Base-by-base conservation (phyloP, 2,113 vertebrate genomes). In the Pelvicachromis taeniatus region DNA sequence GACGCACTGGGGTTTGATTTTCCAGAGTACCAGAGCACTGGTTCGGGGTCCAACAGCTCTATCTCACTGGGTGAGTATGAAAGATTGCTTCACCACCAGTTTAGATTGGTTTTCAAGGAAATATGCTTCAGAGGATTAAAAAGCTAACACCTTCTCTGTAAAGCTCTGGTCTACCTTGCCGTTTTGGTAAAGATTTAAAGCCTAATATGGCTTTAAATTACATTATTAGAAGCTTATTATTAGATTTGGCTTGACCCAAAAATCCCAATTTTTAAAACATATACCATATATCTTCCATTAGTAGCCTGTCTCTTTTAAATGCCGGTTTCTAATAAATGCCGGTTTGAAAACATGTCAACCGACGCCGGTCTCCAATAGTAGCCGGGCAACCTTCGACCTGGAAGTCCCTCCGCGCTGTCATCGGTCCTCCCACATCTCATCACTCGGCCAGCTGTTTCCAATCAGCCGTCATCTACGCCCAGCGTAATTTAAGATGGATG, bases 1-100 rank as follows among this genome's bases (percentile, higher is more conserved):
- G 96, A 98, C 35, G 91, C 95, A 6, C 96, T 97, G 21, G 96
- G 96, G 45, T 96, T 99, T 12, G 95, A 96, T 78, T 94, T 97
- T 56, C 92, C 96, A 1, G 97, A 97, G 33, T 97, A 97, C 91
- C 97, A 96, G 12, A 97, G 95, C 63, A 86, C 96, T n/a, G 96
- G 95, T 83, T 96, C 96, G 0, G 97, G 95, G 17, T 97, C 97
- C 0, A 97, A 97, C 45, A 96, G 95, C 21, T 97, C 97, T 0
- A 88, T 96, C 29, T 85, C 94, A 58, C 94, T 97, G 59, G 98
- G 98, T 99, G 88, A 94, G 96, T 77, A 52, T 31, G n/a, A 40
- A 6, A 7, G 10, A 17, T 12, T n/a, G 45, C 17, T 75, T 31
- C 17, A 52, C 29, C 70, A 75, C 45, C 70, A 52, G 70, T 75